Percentiles rank a stretch among this genome's conserved stretches.
These are phyloP conservation scores for Sphinx pinastri DNA, from an alignment of 2,888 invertebrate genomes.

Conservation along the genomic window DNA sequence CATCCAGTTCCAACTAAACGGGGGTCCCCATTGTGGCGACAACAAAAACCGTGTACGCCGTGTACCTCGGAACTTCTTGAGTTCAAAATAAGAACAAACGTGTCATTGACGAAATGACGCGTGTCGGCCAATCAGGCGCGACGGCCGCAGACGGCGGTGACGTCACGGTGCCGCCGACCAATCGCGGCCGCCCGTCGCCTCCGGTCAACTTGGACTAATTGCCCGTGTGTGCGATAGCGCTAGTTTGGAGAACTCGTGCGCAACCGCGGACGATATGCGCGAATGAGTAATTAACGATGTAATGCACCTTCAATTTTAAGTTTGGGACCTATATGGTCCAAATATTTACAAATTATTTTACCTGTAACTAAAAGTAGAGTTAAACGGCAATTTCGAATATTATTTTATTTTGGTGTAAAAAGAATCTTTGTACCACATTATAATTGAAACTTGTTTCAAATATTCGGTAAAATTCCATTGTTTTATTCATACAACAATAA, in stretches of 20 bases:
- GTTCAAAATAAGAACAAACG: slow-evolving; percentile 82
- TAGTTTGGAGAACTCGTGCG: slow-evolving; percentile 76
- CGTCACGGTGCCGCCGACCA: slow-evolving; percentile 76
- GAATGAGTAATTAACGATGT: slow-evolving; percentile 28
- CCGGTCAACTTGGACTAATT: slow-evolving; percentile 83
- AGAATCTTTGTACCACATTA: not conserved
- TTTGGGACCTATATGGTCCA: not conserved
- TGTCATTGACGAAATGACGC: slow-evolving; percentile 84
- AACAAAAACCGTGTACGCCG: slow-evolving; percentile 72
- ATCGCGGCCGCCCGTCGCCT: slow-evolving; percentile 75
- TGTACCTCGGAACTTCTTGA: slow-evolving; percentile 73
- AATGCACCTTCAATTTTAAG: slow-evolving; percentile 22
- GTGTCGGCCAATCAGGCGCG: slow-evolving; percentile 83
- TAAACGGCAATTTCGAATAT: too few relatives aligned
- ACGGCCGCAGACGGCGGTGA: slow-evolving; percentile 81
- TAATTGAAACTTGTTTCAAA: not conserved
- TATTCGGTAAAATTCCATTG: not conserved
- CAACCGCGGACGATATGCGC: slow-evolving; percentile 36
- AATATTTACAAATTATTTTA: not conserved
- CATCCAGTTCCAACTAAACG: slow-evolving; percentile 60
- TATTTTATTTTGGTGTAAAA: not conserved
- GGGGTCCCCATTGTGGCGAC: slow-evolving; percentile 66
- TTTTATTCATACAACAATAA: not conserved
- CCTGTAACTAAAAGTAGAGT: not conserved
- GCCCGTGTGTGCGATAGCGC: slow-evolving; percentile 82